Base-by-base conservation (phyloP, 2,797 vertebrate species). In the Hyperoplus lanceolatus region DNA sequence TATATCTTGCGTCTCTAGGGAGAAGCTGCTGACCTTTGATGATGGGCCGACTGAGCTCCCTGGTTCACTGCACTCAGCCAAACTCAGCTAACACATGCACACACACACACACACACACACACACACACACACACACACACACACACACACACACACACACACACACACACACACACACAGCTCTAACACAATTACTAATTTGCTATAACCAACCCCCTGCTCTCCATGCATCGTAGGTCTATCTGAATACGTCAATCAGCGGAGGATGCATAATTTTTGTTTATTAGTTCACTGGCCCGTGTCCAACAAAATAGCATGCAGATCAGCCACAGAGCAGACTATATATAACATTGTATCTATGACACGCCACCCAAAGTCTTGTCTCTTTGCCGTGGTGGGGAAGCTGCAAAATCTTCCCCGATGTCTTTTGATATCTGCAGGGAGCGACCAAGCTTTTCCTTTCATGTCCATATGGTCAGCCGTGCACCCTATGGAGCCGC, bases 391-490 rank as follows among this genome's bases (percentile, higher is more conserved):
- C 70, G 79, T 70, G 86, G 29, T 29, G 66, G 84, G 79, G 59
- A 87, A 70, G 74, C 75, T 45, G 82, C 60, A 83, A 74, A 70
- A 68, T 80, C 72, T 68, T 76, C 78, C 57, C 29, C 29, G 3
- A 29, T 43, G 74, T 82, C 90, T 94, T 29, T 92, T 94, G 92
- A 93, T 89, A 86, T 90, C 89, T 75, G 65, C 76, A 73, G 88
- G 85, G 80, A 86, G 85, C 51, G 60, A 87, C 80, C 64, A 82
- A 78, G 81, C 78, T 62, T 70, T 77, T 29, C 68, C 78, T 87
- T 89, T 94, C 87, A 86, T 88, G 92, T 93, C 93, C 94, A 93
- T 94, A 92, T 94, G 93, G 89, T 92, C 83, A 71, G 80, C 81
- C 74, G 36, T 38, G 80, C 80, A 90, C 81, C 89, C 90, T 49